Evolutionary conservation across 2,797 vertebrate genomes (phyloP).

Genomic region (Chlorospingus semifuscus): DNA sequence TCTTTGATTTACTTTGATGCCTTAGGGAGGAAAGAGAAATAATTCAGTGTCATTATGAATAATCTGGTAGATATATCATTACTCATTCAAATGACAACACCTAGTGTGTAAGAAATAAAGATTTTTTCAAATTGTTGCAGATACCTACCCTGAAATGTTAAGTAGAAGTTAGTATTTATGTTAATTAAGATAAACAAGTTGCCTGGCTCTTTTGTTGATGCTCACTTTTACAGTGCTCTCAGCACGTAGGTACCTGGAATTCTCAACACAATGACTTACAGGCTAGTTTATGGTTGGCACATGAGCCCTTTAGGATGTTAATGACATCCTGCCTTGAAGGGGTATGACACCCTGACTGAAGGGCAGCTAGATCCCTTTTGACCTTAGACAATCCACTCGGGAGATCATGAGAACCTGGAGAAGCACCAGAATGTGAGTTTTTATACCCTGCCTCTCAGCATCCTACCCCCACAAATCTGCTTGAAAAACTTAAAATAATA

Average conservation of each 20-base stretch:
- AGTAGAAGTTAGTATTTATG: conserved; percentile 6
- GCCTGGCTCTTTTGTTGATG: neutral
- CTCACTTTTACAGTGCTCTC: neutral
- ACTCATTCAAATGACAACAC: conserved; percentile 59
- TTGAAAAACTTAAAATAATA: conserved; percentile 44
- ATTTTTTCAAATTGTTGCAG: conserved; percentile 6
- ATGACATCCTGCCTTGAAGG: neutral
- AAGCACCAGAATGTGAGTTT: neutral
- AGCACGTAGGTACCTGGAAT: neutral
- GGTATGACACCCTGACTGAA: neutral
- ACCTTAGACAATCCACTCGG: neutral
- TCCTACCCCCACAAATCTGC: neutral
- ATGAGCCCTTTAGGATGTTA: neutral
- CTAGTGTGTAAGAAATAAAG: conserved; percentile 1
- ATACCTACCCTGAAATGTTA: conserved; percentile 28
- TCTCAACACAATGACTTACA: neutral
- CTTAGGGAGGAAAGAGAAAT: conserved; percentile 25
- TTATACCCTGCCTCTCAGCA: neutral
- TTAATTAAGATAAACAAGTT: neutral
- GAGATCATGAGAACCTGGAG: neutral
- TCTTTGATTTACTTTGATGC: conserved; percentile 24
- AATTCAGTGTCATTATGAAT: conserved; percentile 30
- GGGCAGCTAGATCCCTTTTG: neutral
- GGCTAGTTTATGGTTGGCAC: neutral
- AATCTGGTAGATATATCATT: conserved; percentile 21